Base-by-base conservation (phyloP, 92 coral and sea anemone species). In the Parazoanthus atlanticus region DNA sequence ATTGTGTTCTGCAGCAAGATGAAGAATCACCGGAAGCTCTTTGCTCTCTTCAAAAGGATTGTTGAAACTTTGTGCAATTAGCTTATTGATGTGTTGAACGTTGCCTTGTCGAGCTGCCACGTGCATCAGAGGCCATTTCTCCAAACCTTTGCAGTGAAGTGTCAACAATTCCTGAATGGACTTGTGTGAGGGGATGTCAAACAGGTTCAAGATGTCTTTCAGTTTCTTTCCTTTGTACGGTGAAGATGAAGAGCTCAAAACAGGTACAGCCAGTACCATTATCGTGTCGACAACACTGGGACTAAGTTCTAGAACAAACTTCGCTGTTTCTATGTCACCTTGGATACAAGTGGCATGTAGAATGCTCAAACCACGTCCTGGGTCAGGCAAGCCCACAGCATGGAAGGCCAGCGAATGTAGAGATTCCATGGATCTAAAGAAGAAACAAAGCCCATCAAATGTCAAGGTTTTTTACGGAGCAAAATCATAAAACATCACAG, bases 1-100 rank as follows among this genome's bases (percentile, higher is more conserved):
- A 46, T 80, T 80, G 31, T 80, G 84, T 80, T 80, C 84, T 10
- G 84, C 84, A 26, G 84, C 84, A 80, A 49, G n/a, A 40, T 80
- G 66, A 61, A 80, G 84, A 61, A 34, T 23, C 23, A 3, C 13
- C 16, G 67, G 38, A 80, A 28, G 41, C 17, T 80, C 71, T 46
- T 41, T 8, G 12, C 66, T 49, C 71, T 46, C 38, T 25, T 25
- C 36, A 31, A 25, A 23, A 34, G 43, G 29, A 43, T 0, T 0
- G 52, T 31, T 10, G 29, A 16, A 5, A 76, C 80, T 6, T 76
- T 23, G 80, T n/a, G 80, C 80, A n/a, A 76, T 76, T 17, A 76
- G 80, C 41, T 76, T 76, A 17, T 43, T 76, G 25, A 76, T 76
- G 10, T 76, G 80, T 17, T 76, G 80, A 23, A 76, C 36, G 23